Base-by-base conservation (phyloP, 2,113 vertebrate species). In the Vulpes ferrilata region DNA sequence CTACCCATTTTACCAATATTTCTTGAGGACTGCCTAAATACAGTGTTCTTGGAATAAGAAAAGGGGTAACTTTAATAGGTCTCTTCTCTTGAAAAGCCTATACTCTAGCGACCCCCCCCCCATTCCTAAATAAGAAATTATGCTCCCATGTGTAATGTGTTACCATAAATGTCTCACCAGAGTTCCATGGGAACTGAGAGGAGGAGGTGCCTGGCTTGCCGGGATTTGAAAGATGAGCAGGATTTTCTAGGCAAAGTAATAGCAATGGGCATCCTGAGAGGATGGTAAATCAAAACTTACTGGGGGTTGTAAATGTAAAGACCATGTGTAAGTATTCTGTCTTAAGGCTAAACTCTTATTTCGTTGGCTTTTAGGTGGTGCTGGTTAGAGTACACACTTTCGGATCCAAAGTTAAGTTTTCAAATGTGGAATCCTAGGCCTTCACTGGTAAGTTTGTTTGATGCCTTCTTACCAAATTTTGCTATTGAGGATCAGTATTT, bases 291-390 rank as follows among this genome's bases (percentile, higher is more conserved):
- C 19, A 85, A 92, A 93, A 93, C 27, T 80, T 90, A 53, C 4
- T 95, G 9, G 22, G 38, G 38, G 22, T 57, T 85, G 3, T 65
- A 15, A 76, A 53, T 67, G 62, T 48, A 73, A 95, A 93, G 35
- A 92, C 57, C 76, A 88, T 43, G 8, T 53, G 20, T 74, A 69
- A 57, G 67, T 74, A 53, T 60, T 84, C 69, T 96, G 15, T 81
- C 93, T 79, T 59, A 87, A 92, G 93, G 27, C 81, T 97, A 62
- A 98, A 87, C 80, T 90, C n/a, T 65, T 74, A 64, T 82, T 88
- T 96, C 25, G 15, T 98, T 98, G 96, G 38, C 84, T 96, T 98
- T 90, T 93, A 98, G 98, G 97, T 98, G 95, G 84, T 97, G 84
- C 48, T 90, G 94, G 51, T 79, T 92, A 76, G 38, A 74, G 97